Conservation (phyloP, 2,113 vertebrate genomes). For the Onychorhynchus coronatus region DNA sequence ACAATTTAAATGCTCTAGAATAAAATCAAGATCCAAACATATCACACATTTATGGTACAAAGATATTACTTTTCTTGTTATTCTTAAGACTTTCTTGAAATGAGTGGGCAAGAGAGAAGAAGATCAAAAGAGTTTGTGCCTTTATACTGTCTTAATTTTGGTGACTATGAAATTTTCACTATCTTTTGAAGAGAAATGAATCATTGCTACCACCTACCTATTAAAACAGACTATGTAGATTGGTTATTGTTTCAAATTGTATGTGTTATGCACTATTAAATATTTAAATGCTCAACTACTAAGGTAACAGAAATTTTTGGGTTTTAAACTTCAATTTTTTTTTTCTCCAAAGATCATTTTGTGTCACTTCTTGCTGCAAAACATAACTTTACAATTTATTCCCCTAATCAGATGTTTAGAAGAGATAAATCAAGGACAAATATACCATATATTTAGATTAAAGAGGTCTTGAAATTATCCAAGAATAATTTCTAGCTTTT, state of each 20-base stretch:
- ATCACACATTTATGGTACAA: neutral
- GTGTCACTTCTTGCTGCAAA: neutral
- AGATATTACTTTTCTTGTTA: fast-evolving
- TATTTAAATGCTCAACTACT: neutral
- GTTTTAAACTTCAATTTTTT: neutral
- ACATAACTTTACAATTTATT: neutral
- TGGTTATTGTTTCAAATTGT: neutral
- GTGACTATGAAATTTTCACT: neutral
- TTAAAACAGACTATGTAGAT: neutral
- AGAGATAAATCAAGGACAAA: neutral
- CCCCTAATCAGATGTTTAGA: neutral
- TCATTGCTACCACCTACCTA: neutral
- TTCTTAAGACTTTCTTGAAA: neutral
- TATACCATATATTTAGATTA: neutral
- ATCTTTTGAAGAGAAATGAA: neutral
- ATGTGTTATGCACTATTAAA: neutral
- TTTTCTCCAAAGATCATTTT: neutral
- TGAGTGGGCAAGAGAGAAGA: neutral
- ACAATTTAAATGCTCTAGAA: neutral
- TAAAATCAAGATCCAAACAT: neutral
- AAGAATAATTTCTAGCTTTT: neutral
- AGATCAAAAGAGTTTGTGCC: neutral
- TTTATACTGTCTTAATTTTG: neutral
- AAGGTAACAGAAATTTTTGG: neutral
- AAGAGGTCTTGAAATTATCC: neutral